phyloP scores from a whole-genome alignment of 2,113 vertebrate genomes.

The Podocnemis expansa region DNA sequence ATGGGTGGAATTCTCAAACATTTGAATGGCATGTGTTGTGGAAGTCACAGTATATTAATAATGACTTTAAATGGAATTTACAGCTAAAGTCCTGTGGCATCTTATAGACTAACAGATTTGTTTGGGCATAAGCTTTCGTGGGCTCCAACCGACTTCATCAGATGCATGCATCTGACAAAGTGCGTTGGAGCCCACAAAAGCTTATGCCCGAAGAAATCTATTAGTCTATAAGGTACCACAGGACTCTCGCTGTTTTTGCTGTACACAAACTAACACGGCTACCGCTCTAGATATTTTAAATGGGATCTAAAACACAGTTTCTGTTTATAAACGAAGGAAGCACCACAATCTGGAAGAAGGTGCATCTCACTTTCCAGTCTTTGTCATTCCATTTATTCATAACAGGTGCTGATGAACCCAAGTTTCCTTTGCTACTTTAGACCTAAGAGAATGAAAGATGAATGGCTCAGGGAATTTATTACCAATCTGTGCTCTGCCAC shows the following conservation, averaged over 20 bases:
- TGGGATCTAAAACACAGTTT: neutral
- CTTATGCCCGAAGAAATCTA: too few relatives aligned
- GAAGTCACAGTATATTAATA: constrained; percentile 18
- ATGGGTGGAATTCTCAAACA: neutral
- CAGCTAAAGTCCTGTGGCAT: too few relatives aligned
- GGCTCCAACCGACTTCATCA: too few relatives aligned
- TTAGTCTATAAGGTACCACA: too few relatives aligned
- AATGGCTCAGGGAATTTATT: neutral
- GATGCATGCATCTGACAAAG: too few relatives aligned
- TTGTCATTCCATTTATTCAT: neutral
- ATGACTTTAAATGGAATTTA: neutral
- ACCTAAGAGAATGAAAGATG: neutral
- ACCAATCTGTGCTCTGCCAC: neutral
- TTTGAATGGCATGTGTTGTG: neutral
- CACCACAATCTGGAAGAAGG: neutral
- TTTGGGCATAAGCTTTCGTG: too few relatives aligned
- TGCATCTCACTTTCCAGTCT: neutral
- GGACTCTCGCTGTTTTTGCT: too few relatives aligned
- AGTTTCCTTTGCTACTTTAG: neutral
- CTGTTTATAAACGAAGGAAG: neutral
- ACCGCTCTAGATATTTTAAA: too few relatives aligned
- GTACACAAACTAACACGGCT: too few relatives aligned
- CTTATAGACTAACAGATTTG: too few relatives aligned
- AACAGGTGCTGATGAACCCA: neutral
- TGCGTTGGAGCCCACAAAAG: too few relatives aligned